Evolutionary conservation across 2,888 invertebrate species (phyloP), one percentile per base, ranked within the genome.

Genomic region (Pristionchus entomophagus): DNA sequence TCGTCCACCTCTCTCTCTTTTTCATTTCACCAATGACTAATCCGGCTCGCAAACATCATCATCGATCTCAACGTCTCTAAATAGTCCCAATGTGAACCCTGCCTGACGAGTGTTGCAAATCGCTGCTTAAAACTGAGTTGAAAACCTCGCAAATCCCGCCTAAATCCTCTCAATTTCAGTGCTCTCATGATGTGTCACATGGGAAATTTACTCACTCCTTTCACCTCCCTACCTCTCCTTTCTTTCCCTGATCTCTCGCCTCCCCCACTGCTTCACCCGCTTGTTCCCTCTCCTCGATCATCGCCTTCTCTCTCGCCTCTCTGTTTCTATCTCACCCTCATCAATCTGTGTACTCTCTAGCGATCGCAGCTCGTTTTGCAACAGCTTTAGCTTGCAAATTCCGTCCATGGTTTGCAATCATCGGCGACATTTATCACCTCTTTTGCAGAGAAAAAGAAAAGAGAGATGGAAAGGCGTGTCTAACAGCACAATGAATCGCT

Each of bases 181-280:
- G 41, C 73, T 73, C 73, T 41, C 73, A 73, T 73, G 41, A 73
- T 73, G 73, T 45, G 73, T 73, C 73, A 73, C 73, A 73, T 73
- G 73, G 35, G 35, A 35, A 29, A 19, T 65, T 65, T 65, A 56
- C 81, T 81, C 59, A 29, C 17, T 59, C 41, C 59, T 38, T 17
- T 59, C 38, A 1, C 82, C 38, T 41, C 22, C 22, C 77, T n/a
- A 6, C 4, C 26, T 80, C 49, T 80, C 49, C 22, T 32, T 17
- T 0, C n/a, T 32, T 51, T 22, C 78, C 65, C 26, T 65, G 5
- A 6, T 35, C 65, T 32, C 35, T 65, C 35, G 6, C 29, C 78
- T 35, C 38, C 17, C 45, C 14, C 10, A 19, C 22, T 53, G 80
- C 53, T 53, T 80, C 22, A 51, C 80, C 32, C 53, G 22, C 53